phyloP scores from a whole-genome alignment of 2,113 vertebrate species.

The Notarius lentiginosus region DNA sequence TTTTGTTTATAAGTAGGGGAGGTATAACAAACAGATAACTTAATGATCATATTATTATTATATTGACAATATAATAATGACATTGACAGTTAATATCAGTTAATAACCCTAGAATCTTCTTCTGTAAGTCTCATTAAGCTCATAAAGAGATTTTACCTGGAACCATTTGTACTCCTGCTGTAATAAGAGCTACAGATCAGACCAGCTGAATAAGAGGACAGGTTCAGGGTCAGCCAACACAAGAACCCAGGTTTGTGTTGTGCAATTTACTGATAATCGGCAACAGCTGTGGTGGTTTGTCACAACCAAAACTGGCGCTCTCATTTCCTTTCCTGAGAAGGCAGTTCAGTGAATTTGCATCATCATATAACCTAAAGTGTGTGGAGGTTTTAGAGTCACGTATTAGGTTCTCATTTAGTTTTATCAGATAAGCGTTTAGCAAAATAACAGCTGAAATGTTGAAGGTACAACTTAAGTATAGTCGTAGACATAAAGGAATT shows the following conservation, averaged over 20 bases:
- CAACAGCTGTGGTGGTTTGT: conserved; percentile 25
- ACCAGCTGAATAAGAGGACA: not conserved
- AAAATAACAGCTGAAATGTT: not conserved
- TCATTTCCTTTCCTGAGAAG: not conserved
- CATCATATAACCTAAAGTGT: not conserved
- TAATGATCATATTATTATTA: not conserved
- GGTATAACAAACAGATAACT: not conserved
- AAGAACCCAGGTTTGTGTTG: not conserved
- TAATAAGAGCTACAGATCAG: conserved; percentile 9
- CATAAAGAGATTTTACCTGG: not conserved
- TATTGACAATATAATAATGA: not conserved
- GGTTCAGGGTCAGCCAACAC: conserved; percentile 7
- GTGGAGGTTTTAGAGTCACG: not conserved
- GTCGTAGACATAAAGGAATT: not conserved
- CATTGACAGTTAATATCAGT: not conserved
- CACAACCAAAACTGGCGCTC: not conserved
- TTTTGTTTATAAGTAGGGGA: not conserved
- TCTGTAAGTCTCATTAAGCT: not conserved
- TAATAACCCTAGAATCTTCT: not conserved
- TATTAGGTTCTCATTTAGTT: not conserved
- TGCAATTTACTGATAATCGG: conserved; percentile 27
- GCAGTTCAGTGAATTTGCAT: not conserved
- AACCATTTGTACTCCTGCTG: conserved; percentile 4
- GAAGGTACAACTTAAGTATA: not conserved
- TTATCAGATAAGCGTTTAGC: no score